phyloP scores from a whole-genome alignment of 1,140 invertebrate species.

The Drosophila leontia region DNA sequence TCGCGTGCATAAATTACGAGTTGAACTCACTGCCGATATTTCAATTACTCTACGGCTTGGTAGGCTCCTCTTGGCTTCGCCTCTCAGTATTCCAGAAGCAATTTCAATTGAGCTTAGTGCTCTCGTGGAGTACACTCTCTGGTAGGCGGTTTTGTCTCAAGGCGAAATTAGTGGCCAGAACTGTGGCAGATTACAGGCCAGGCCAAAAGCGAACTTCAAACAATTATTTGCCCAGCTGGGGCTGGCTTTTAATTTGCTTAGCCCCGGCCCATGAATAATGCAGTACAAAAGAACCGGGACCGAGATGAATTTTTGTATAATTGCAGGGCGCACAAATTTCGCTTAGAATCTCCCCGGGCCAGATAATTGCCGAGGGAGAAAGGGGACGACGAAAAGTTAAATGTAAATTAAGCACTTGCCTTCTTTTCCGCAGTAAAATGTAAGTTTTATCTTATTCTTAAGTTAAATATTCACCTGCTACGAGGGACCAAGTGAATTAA shows the following conservation, averaged over 20 bases:
- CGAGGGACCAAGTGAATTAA: slow-evolving; percentile 4
- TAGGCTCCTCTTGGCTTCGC: background rate
- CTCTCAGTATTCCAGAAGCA: slow-evolving; percentile 12
- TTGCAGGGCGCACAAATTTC: slow-evolving; percentile 50
- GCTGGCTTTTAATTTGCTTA: slow-evolving; percentile 73
- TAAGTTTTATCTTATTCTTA: slow-evolving; percentile 31
- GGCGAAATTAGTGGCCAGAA: slow-evolving; percentile 80
- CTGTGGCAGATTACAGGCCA: slow-evolving; percentile 78
- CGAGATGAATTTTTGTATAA: slow-evolving; percentile 52
- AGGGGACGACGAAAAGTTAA: slow-evolving; percentile 30
- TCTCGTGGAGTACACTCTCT: slow-evolving; percentile 31
- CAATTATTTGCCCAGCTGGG: slow-evolving; percentile 67
- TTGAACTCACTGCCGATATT: slow-evolving; percentile 62
- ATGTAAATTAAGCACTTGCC: slow-evolving; percentile 48
- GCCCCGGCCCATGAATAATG: slow-evolving; percentile 58
- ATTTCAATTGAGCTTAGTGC: slow-evolving; percentile 57
- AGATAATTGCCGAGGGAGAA: slow-evolving; percentile 42
- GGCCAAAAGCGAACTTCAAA: slow-evolving; percentile 66
- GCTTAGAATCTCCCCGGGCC: slow-evolving; percentile 51
- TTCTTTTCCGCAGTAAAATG: slow-evolving; percentile 19
- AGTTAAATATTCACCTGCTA: slow-evolving; percentile 37
- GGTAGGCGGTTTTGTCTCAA: slow-evolving; percentile 73
- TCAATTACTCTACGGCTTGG: slow-evolving; percentile 57
- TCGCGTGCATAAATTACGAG: slow-evolving; percentile 64
- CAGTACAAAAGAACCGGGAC: slow-evolving; percentile 37